Conservation (phyloP, 2,797 vertebrate species). For the Gymnothorax javanicus region DNA sequence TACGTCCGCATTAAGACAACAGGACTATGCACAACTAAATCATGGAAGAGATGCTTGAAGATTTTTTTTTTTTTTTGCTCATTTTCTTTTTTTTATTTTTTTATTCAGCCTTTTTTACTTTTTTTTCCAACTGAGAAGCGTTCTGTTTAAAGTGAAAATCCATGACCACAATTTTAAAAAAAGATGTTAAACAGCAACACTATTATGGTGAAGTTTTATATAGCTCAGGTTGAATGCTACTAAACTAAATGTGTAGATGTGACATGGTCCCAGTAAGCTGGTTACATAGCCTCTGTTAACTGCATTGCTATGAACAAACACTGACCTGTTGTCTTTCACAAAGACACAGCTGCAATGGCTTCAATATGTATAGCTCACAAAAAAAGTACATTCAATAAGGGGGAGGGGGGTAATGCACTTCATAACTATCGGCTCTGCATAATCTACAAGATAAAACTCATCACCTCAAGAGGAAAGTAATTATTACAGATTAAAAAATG, state of each 20-base stretch:
- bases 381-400: slow-evolving; percentile 16
- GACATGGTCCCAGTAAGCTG: neutral
- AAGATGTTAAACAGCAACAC: neutral
- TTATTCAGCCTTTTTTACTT: neutral
- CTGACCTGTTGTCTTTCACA: neutral
- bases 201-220: neutral
- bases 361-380: slow-evolving; percentile 3
- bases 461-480: neutral
- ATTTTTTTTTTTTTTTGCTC: neutral
- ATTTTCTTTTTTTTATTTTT: neutral
- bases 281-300: neutral
- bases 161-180: neutral
- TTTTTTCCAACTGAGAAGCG: slow-evolving; percentile 3
- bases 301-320: neutral
- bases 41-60: neutral
- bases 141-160: neutral
- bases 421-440: neutral
- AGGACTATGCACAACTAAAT: slow-evolving; percentile 15
- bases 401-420: neutral
- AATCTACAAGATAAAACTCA: slow-evolving; percentile 13
- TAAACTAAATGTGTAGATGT: neutral
- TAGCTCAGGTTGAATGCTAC: neutral
- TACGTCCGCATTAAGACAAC: slow-evolving; percentile 1
- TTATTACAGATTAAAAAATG: neutral
- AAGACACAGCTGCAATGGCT: slow-evolving; percentile 7